phyloP scores from a whole-genome alignment of 2,113 vertebrate species.

The Pimephales promelas region DNA sequence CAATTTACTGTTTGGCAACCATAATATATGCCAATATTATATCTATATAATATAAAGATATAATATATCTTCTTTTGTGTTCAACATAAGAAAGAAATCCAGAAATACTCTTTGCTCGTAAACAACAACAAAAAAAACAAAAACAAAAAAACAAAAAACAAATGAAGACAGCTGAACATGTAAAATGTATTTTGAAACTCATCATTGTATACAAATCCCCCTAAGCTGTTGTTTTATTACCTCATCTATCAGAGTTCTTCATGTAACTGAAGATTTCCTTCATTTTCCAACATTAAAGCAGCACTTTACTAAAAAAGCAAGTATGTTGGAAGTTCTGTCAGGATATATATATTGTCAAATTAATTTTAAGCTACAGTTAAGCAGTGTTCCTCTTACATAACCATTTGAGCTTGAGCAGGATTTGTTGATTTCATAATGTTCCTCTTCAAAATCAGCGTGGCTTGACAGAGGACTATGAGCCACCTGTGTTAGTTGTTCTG shows the following conservation, averaged over 20 bases:
- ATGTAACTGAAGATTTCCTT: background rate
- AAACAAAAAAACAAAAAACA: no score
- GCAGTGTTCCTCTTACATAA: constrained; percentile 15
- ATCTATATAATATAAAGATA: no score
- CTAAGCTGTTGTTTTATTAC: background rate
- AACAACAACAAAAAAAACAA: no score
- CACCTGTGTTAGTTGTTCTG: background rate
- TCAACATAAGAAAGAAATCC: no score
- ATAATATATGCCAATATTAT: no score
- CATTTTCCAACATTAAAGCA: background rate
- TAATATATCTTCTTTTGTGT: no score
- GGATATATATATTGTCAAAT: background rate
- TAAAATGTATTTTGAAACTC: no score
- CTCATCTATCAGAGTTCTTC: background rate
- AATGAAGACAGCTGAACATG: no score
- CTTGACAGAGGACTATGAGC: background rate
- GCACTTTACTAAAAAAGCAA: background rate
- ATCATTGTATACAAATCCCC: no score
- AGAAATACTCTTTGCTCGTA: no score
- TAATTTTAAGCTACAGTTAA: constrained; percentile 21
- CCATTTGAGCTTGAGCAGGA: constrained; percentile 22
- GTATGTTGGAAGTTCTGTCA: background rate
- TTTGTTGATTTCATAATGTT: constrained; percentile 48
- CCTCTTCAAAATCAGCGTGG: constrained; percentile 28
- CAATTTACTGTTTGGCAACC: no score